A percentile compares a stretch with the other conserved stretches of the same genome.
phyloP scores from a whole-genome alignment of 2,797 vertebrate genomes.

The Phataginus tricuspis region DNA sequence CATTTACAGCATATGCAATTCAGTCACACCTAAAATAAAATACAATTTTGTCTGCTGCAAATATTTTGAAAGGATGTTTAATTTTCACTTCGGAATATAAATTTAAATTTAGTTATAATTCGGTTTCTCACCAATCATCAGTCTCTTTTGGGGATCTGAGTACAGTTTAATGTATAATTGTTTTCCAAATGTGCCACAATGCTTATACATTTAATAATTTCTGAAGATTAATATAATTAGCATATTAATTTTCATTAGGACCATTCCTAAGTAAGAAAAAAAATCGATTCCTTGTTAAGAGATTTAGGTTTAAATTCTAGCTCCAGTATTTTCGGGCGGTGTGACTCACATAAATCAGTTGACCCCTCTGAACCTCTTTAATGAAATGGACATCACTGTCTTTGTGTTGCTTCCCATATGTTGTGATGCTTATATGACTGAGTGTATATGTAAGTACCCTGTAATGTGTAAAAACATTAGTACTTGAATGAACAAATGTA shows the following conservation, averaged over 20 bases:
- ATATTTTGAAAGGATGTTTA: not conserved
- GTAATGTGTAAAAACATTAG: not conserved
- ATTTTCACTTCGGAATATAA: not conserved
- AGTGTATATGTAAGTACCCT: rapidly evolving
- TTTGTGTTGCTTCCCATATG: not conserved
- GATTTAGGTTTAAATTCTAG: not conserved
- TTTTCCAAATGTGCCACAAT: slow-evolving; percentile 8
- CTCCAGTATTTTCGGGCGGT: not conserved
- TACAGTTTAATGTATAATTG: not conserved
- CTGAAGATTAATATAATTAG: not conserved
- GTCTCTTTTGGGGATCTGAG: not conserved
- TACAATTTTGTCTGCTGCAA: not conserved
- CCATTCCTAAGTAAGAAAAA: not conserved
- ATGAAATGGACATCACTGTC: not conserved
- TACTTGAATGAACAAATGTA: not conserved
- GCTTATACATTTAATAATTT: slow-evolving; percentile 36
- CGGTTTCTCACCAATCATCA: not conserved
- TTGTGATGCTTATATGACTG: not conserved
- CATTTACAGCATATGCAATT: not conserved
- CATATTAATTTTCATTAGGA: not conserved
- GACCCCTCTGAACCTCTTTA: not conserved
- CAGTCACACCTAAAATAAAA: not conserved
- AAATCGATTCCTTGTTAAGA: not conserved
- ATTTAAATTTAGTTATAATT: slow-evolving; percentile 34
- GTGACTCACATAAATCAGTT: not conserved